Conservation (phyloP, 1,140 invertebrate species). For the Sarcophaga bullata region DNA sequence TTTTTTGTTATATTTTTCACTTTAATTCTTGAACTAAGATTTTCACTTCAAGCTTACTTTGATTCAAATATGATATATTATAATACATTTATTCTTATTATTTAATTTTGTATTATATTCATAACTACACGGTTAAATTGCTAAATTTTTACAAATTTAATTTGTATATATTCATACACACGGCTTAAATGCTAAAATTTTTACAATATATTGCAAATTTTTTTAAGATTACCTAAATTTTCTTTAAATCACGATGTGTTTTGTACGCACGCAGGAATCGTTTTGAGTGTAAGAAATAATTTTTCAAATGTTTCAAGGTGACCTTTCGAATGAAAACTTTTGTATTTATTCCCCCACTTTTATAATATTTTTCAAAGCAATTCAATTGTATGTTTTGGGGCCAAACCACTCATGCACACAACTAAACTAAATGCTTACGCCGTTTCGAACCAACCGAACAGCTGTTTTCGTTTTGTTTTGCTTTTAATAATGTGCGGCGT, state of each 20-base stretch:
- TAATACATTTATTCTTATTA: neutral
- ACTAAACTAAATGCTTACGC: constrained; percentile 16
- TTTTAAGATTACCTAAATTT: constrained; percentile 23
- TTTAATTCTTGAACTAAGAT: neutral
- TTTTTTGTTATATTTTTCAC: neutral
- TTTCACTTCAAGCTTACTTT: neutral
- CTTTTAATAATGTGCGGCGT: neutral
- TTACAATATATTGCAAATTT: neutral
- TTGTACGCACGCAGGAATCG: constrained; percentile 8
- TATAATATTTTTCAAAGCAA: neutral
- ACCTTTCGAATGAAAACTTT: constrained; percentile 34
- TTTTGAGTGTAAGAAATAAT: constrained; percentile 5
- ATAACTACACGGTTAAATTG: neutral
- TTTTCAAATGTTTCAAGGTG: constrained; percentile 37
- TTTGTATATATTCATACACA: too few relatives aligned
- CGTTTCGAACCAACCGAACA: too few relatives aligned
- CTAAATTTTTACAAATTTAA: too few relatives aligned
- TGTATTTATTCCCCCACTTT: constrained; percentile 11
- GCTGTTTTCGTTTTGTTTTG: constrained; percentile 2
- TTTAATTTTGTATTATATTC: neutral
- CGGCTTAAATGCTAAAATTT: too few relatives aligned
- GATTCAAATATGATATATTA: neutral
- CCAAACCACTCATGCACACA: constrained; percentile 24
- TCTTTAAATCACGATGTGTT: constrained; percentile 21
- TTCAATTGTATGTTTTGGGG: constrained; percentile 35